A percentile compares a stretch with the other conserved stretches of the same genome.
Evolutionary conservation across 2,888 invertebrate genomes (phyloP).

Genomic region (Tachina fera): DNA sequence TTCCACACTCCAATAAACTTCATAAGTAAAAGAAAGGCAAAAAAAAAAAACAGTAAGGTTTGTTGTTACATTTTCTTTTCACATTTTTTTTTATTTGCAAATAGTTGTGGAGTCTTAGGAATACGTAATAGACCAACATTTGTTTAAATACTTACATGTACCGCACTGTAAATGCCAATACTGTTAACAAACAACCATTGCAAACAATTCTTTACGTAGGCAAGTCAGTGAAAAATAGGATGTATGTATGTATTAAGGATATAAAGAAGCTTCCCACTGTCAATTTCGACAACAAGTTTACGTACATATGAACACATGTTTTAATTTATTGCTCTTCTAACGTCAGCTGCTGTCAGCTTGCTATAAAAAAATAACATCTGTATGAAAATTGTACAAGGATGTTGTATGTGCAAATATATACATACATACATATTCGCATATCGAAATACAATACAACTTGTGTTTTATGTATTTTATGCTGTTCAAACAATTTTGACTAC

Average conservation of each 20-base stretch:
- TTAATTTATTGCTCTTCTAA: constrained; percentile 72
- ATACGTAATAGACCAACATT: constrained; percentile 16
- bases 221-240: constrained; percentile 57
- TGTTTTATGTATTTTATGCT: constrained; percentile 39
- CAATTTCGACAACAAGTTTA: constrained; percentile 68
- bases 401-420: constrained; percentile 7
- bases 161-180: constrained; percentile 12
- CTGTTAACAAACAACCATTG: neutral
- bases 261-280: constrained; percentile 68
- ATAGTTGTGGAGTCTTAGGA: constrained; percentile 26
- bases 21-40: neutral
- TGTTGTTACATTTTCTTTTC: constrained; percentile 5
- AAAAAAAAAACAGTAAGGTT: constrained; percentile 9
- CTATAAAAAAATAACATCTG: constrained; percentile 39
- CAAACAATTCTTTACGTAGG: constrained; percentile 28
- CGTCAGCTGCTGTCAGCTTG: constrained; percentile 55
- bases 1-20: constrained; percentile 6
- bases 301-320: constrained; percentile 1
- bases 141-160: constrained; percentile 11
- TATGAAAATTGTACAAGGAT: constrained; percentile 23
- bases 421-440: neutral
- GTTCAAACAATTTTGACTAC: constrained; percentile 42
- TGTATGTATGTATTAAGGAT: constrained; percentile 40
- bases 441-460: constrained; percentile 47
- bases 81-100: constrained; percentile 8